Evolutionary conservation across 2,113 vertebrate genomes (phyloP).

Genomic region (Cinclus cinclus): DNA sequence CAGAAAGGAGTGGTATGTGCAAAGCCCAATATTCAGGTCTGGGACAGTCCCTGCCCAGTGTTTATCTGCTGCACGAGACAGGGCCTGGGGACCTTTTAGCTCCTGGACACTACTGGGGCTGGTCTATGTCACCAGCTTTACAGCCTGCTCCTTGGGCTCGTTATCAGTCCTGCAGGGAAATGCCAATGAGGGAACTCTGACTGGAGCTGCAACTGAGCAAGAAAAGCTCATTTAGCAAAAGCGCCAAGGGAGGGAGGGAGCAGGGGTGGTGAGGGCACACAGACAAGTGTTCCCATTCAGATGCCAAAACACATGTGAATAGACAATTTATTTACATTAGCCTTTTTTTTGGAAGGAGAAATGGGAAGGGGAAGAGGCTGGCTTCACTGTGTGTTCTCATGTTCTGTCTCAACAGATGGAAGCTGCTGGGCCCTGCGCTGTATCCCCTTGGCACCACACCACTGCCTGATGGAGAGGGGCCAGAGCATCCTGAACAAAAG

Average conservation of each 20-base stretch:
- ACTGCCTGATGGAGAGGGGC: not conserved
- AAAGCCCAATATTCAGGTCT: not conserved
- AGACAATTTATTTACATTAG: constrained; percentile 64
- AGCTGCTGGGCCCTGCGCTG: not conserved
- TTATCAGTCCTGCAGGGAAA: constrained; percentile 55
- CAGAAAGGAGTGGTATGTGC: rapidly evolving
- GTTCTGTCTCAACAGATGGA: not conserved
- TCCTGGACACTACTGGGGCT: not conserved
- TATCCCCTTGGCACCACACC: not conserved
- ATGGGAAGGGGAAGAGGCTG: not conserved
- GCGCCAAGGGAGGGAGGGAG: not conserved
- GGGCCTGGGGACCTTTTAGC: constrained; percentile 5
- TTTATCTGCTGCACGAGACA: not conserved
- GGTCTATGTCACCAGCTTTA: constrained; percentile 33
- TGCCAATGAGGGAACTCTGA: not conserved
- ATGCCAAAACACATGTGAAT: constrained; percentile 16
- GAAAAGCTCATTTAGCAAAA: constrained; percentile 55
- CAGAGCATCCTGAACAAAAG: not conserved
- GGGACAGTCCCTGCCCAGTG: not conserved
- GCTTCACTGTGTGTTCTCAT: constrained; percentile 19
- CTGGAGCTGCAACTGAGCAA: constrained; percentile 17
- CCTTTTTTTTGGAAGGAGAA: constrained; percentile 38
- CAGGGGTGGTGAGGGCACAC: not conserved
- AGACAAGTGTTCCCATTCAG: constrained; percentile 59
- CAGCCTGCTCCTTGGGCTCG: not conserved